A percentile compares a stretch with the other conserved stretches of the same genome.
Conservation (phyloP, 1,140 invertebrate genomes). For the Drosophila funebris region DNA sequence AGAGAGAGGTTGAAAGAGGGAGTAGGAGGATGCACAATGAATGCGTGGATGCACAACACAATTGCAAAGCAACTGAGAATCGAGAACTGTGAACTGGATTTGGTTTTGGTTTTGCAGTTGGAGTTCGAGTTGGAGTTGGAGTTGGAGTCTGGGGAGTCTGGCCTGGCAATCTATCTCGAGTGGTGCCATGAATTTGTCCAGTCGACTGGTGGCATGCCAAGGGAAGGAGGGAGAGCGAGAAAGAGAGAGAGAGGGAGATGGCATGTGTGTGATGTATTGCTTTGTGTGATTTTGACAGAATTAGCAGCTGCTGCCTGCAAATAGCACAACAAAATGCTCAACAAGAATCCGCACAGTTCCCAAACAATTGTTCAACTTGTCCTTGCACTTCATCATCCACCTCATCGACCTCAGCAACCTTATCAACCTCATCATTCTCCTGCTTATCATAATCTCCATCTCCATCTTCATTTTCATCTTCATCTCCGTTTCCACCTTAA, state of each 20-base stretch:
- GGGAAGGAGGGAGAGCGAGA: neutral
- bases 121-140: neutral
- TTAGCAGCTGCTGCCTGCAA: slow-evolving; percentile 79
- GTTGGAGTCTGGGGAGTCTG: slow-evolving; percentile 1
- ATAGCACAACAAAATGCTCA: slow-evolving; percentile 66
- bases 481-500: neutral
- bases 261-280: slow-evolving; percentile 76
- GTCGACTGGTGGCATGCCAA: slow-evolving; percentile 42
- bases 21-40: slow-evolving; percentile 28
- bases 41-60: slow-evolving; percentile 50
- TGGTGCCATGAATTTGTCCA: slow-evolving; percentile 70
- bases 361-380: slow-evolving; percentile 12
- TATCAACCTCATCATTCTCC: neutral
- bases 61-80: slow-evolving; percentile 4
- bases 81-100: neutral
- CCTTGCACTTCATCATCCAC: slow-evolving; percentile 28
- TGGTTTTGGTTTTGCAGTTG: no score
- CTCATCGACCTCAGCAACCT: neutral
- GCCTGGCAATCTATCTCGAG: slow-evolving; percentile 76
- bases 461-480: neutral
- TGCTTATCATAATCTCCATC: neutral
- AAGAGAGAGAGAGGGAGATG: neutral
- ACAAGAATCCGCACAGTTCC: neutral
- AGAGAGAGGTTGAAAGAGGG: neutral
- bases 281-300: slow-evolving; percentile 80